Evolutionary conservation across 2,113 vertebrate species (phyloP).

Genomic region (Myotis lucifugus): DNA sequence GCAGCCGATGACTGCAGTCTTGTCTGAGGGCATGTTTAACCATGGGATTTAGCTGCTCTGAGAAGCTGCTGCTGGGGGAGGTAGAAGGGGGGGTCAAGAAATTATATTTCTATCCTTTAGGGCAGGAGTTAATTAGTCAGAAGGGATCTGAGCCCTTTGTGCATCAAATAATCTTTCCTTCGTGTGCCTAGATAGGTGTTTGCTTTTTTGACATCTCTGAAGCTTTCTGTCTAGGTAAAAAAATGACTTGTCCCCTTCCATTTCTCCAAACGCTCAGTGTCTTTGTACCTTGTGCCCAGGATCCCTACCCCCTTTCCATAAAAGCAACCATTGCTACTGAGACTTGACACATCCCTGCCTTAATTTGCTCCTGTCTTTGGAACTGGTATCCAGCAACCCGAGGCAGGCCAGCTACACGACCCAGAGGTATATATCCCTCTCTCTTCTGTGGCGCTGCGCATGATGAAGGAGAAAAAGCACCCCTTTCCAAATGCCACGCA

Average conservation of each 20-base stretch:
- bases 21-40: background rate
- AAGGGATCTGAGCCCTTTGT: background rate
- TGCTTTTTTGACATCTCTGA: background rate
- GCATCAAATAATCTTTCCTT: background rate
- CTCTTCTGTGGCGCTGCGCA: background rate
- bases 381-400: background rate
- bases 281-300: background rate
- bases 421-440: background rate
- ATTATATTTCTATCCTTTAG: background rate
- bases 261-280: background rate
- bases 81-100: background rate
- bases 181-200: background rate
- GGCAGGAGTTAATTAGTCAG: background rate
- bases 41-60: background rate
- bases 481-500: background rate
- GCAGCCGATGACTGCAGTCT: constrained; percentile 12
- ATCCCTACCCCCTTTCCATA: background rate
- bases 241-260: background rate
- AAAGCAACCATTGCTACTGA: background rate
- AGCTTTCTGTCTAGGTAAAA: background rate
- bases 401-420: background rate
- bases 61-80: background rate
- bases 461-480: background rate
- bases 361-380: constrained; percentile 2
- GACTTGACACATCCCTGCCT: background rate